phyloP scores from a whole-genome alignment of 2,797 vertebrate genomes.

The Phyllotis vaccarum region DNA sequence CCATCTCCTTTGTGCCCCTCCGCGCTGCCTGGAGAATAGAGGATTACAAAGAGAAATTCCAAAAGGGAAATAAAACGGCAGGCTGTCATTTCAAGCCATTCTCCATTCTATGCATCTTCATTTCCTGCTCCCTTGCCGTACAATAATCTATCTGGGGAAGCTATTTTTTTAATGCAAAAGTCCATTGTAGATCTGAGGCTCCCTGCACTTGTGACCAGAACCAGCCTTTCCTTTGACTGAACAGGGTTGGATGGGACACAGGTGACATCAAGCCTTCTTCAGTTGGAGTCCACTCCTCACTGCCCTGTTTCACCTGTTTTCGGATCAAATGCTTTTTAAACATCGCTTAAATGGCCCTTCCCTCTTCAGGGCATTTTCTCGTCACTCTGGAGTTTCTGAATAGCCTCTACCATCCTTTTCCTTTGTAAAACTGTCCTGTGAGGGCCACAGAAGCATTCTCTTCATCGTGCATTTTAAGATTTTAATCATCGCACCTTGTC shows the following conservation, averaged over 20 bases:
- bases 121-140: neutral
- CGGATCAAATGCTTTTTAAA: neutral
- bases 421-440: constrained; percentile 31
- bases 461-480: neutral
- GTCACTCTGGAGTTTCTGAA: neutral
- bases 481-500: neutral
- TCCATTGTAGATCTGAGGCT: neutral
- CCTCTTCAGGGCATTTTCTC: neutral
- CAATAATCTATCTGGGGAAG: constrained; percentile 39
- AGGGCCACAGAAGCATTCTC: neutral
- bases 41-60: constrained; percentile 65
- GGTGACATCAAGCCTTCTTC: neutral
- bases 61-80: constrained; percentile 68
- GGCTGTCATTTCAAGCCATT: constrained; percentile 63
- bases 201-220: constrained; percentile 35
- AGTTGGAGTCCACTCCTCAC: neutral
- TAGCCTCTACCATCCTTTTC: neutral
- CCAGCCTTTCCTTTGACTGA: neutral
- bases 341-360: neutral
- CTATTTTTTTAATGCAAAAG: neutral
- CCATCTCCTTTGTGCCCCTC: constrained; percentile 59
- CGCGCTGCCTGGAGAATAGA: constrained; percentile 56
- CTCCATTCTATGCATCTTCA: constrained; percentile 60
- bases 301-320: neutral
- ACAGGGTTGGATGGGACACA: neutral